Evolutionary conservation across 1,140 invertebrate species (phyloP), one percentile per base, ranked within the genome.

Genomic region (Nasonia vitripennis): DNA sequence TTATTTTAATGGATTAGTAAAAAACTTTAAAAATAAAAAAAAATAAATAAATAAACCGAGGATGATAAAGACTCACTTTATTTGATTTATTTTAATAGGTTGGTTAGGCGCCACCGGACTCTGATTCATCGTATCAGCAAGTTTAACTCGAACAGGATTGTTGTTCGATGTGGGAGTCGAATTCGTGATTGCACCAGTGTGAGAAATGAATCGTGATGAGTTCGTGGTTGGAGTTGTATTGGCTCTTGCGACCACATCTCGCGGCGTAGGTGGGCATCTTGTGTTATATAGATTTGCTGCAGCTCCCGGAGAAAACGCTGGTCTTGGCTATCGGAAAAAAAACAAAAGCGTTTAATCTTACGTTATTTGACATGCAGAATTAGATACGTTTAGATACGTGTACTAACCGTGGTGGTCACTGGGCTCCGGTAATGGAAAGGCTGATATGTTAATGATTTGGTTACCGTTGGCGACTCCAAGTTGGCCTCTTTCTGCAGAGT

Each of bases 401-500:
- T 78, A 88, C 91, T 89, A 87, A 93, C 93, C 78, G 92, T 90
- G 67, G 91, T 88, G 34, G 92, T 91, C 48, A 88, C 88, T 85
- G 92, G 93, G 68, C 90, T 94, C 27, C 93, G 92, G 90, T 95
- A 94, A 89, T 94, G 93, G 89, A 96, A 95, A 86, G 95, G 94
- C 88, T 81, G 78, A 94, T 94, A 90, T 90, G 92, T 88, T 89
- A 84, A 62, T 90, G 94, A 84, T 93, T 94, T 91, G 93, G 93
- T 86, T 88, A 94, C 84, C 68, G 92, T 84, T 82, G 92, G 88
- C 81, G 93, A 90, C 90, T 94, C 90, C 90, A 94, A 88, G 81
- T 94, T 95, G 6, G 97, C 97, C 93, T 99, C 98, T 87, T 94
- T 94, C 85, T 97, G 96, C 75, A 99, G 93, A 41, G 94, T 93